A percentile compares a stretch with the other conserved stretches of the same genome.
These are phyloP conservation scores for Poeciliopsis gracilis DNA, from an alignment of 2,797 vertebrate species.

Conservation along the genomic window DNA sequence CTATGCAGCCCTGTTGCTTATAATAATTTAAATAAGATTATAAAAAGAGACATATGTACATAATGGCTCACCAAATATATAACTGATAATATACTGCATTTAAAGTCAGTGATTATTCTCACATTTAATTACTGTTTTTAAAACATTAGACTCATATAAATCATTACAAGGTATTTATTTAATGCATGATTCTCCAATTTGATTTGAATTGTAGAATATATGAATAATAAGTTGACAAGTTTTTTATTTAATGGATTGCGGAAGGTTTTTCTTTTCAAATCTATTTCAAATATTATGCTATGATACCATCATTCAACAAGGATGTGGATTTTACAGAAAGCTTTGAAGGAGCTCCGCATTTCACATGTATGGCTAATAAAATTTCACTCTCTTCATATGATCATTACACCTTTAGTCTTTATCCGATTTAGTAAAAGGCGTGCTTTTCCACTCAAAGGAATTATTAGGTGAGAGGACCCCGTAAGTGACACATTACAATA, in stretches of 20 bases:
- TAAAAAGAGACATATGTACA: too few species aligned
- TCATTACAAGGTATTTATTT: neutral
- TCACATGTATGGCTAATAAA: neutral
- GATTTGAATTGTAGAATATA: neutral
- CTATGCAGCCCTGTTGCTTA: too few species aligned
- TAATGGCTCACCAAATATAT: too few species aligned
- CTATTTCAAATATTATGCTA: neutral
- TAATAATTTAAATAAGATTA: too few species aligned
- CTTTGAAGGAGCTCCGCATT: neutral
- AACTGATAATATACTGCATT: neutral
- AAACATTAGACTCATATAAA: neutral
- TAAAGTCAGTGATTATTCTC: neutral
- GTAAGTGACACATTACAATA: slow-evolving; percentile 28
- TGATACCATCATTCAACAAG: neutral
- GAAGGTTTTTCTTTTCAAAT: neutral
- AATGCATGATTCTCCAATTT: neutral
- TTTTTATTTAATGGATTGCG: neutral
- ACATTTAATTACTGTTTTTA: neutral
- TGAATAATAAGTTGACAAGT: neutral
- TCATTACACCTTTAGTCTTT: neutral
- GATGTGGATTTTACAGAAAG: neutral
- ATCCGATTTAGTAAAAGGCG: neutral
- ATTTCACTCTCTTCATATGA: neutral
- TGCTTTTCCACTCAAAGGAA: neutral
- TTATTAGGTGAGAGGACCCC: neutral